phyloP scores from a whole-genome alignment of 2,113 vertebrate genomes.

The Anoura caudifer region DNA sequence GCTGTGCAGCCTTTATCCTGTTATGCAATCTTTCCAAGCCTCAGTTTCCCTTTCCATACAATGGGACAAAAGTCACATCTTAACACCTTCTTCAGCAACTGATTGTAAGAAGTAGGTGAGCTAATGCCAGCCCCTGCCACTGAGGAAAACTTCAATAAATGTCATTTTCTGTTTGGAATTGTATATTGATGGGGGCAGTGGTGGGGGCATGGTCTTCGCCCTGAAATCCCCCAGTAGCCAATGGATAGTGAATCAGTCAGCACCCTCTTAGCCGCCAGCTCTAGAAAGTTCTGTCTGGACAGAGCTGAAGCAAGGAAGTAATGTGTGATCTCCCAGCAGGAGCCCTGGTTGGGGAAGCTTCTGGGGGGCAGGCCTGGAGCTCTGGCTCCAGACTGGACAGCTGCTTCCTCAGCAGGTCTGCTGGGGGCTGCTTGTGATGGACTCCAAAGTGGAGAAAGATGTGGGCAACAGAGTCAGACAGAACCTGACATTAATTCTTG shows the following conservation, averaged over 20 bases:
- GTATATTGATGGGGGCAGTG: accelerated
- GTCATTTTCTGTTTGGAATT: not conserved
- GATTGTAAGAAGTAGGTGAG: not conserved
- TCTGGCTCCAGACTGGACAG: accelerated
- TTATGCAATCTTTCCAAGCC: not conserved
- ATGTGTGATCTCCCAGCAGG: not conserved
- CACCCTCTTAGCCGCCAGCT: not conserved
- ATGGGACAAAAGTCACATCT: not conserved
- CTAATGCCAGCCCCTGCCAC: not conserved
- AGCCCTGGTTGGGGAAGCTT: not conserved
- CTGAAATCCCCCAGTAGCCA: not conserved
- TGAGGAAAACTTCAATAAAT: not conserved
- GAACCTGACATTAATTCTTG: no score
- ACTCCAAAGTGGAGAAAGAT: accelerated
- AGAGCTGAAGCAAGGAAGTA: not conserved
- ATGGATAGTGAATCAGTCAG: not conserved
- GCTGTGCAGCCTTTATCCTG: not conserved
- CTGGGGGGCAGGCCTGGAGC: not conserved
- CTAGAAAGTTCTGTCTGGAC: not conserved
- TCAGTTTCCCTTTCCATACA: not conserved
- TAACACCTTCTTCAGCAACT: no score
- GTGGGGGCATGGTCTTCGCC: not conserved
- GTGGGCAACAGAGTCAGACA: not conserved
- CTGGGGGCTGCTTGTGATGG: not conserved
- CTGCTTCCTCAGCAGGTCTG: not conserved